Evolutionary conservation across 2,113 vertebrate genomes (phyloP).

Genomic region (Oreochromis tanganicae): DNA sequence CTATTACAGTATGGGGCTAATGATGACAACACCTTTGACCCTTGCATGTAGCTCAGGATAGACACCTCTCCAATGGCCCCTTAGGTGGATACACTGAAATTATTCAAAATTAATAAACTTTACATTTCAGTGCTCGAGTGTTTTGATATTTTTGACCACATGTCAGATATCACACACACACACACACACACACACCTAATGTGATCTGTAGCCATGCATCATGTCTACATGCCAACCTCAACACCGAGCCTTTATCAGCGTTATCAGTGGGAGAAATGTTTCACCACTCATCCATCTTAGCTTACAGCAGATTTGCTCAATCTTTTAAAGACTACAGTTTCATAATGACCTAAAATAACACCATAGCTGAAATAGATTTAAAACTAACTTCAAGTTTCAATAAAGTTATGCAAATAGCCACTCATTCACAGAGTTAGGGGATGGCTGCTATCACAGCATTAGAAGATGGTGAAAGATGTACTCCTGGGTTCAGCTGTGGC

Average conservation of each 20-base stretch:
- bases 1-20: background rate
- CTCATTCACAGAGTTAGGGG: background rate
- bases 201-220: background rate
- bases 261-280: background rate
- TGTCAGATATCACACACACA: background rate
- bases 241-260: background rate
- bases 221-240: background rate
- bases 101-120: conserved; percentile 1
- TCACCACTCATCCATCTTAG: background rate
- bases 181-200: background rate
- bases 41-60: background rate
- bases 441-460: background rate
- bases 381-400: background rate
- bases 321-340: background rate
- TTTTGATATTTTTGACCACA: background rate
- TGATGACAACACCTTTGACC: background rate
- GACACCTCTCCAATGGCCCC: background rate
- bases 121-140: background rate
- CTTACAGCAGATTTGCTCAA: background rate
- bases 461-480: background rate
- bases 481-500: background rate
- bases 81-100: background rate
- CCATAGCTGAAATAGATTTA: background rate
- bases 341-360: background rate
- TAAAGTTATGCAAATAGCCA: background rate